Conservation (phyloP, 2,113 vertebrate genomes). For the Archilochus colubris region DNA sequence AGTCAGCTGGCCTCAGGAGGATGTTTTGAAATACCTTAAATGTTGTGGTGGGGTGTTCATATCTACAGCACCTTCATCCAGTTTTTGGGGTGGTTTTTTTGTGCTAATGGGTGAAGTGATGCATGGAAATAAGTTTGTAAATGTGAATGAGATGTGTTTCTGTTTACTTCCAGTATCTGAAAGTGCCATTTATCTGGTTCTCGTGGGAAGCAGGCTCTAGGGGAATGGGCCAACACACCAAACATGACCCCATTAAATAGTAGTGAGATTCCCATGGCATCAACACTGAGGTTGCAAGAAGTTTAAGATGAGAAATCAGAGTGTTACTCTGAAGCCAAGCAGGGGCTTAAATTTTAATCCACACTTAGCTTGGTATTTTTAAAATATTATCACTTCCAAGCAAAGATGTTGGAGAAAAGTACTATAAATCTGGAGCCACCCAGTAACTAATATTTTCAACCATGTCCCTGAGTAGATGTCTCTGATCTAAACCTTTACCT, state of each 20-base stretch:
- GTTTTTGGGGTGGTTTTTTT: background rate
- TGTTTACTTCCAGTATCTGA: background rate
- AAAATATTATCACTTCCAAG: background rate
- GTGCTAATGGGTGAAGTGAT: background rate
- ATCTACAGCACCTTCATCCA: background rate
- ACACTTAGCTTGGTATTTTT: background rate
- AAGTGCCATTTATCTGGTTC: background rate
- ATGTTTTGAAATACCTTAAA: constrained; percentile 25
- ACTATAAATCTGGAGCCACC: background rate
- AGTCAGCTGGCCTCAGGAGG: constrained; percentile 40
- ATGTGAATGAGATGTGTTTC: background rate
- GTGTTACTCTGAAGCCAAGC: background rate
- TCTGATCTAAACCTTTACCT: background rate
- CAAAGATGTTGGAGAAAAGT: background rate
- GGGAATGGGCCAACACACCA: background rate
- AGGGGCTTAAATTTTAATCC: background rate
- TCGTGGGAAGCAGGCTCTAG: background rate
- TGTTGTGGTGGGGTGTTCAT: background rate
- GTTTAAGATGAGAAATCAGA: background rate
- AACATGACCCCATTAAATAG: background rate
- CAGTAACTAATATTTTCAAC: background rate
- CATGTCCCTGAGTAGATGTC: background rate
- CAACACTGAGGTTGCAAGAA: background rate
- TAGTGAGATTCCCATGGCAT: background rate
- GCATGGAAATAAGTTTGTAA: background rate